These are phyloP conservation scores for Danaus melanippus DNA, from an alignment of 1,140 invertebrate genomes.

Conservation along the genomic window DNA sequence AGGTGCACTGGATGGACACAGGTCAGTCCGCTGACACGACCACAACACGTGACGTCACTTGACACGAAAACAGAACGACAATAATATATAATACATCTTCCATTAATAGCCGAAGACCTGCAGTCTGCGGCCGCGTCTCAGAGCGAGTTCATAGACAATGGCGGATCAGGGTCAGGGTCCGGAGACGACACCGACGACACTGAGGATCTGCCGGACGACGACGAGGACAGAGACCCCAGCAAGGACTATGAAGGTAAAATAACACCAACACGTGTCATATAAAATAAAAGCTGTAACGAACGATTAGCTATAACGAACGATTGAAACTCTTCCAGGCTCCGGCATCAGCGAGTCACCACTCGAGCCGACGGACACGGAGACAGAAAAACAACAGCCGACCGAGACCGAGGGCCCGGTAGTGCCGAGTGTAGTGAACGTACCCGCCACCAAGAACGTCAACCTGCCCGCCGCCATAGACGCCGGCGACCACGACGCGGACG, in stretches of 20 bases:
- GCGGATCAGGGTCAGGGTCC: constrained; percentile 57
- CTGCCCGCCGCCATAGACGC: not conserved
- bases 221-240: constrained; percentile 41
- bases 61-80: too few relatives aligned
- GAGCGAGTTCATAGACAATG: constrained; percentile 30
- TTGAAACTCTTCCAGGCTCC: constrained; percentile 29
- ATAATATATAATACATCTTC: too few relatives aligned
- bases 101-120: constrained; percentile 26
- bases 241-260: constrained; percentile 43
- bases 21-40: constrained; percentile 27
- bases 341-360: constrained; percentile 33
- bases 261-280: too few relatives aligned
- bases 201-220: constrained; percentile 49
- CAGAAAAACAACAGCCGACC: constrained; percentile 21
- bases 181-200: constrained; percentile 67
- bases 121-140: constrained; percentile 35
- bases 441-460: constrained; percentile 35
- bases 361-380: constrained; percentile 21
- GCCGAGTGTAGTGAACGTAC: constrained; percentile 33
- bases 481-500: constrained; percentile 17
- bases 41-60: too few relatives aligned
- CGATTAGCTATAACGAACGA: too few relatives aligned
- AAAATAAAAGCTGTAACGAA: too few relatives aligned
- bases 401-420: constrained; percentile 35
- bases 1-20: constrained; percentile 89